A percentile compares a stretch with the other conserved stretches of the same genome.
These are phyloP conservation scores for Drosophila maculinotata DNA, from an alignment of 2,888 invertebrate genomes.

Conservation along the genomic window DNA sequence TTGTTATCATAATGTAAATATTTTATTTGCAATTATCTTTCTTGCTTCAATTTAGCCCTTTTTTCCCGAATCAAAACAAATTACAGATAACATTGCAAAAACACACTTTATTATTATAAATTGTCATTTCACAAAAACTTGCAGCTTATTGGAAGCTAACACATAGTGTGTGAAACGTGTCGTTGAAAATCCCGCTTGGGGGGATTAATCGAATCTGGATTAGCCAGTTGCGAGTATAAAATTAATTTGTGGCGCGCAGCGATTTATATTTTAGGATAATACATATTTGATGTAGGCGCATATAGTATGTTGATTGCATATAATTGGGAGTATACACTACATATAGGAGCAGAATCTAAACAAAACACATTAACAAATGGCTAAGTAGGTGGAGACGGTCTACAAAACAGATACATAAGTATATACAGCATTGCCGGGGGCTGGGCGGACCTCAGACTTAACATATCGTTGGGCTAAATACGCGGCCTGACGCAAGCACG, in stretches of 20 bases:
- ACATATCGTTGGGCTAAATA: conserved; percentile 52
- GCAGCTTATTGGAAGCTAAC: conserved; percentile 25
- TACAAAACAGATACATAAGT: conserved; percentile 25
- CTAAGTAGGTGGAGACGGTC: conserved; percentile 7
- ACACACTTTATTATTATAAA: conserved; percentile 33
- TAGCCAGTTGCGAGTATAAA: conserved; percentile 26
- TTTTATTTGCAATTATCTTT: too few species aligned
- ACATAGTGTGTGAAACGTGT: conserved; percentile 16
- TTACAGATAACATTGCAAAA: conserved; percentile 40
- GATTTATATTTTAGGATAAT: conserved; percentile 30
- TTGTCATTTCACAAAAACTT: conserved; percentile 38
- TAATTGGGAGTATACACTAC: conserved; percentile 1
- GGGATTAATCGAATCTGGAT: conserved; percentile 5
- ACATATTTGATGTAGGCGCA: conserved; percentile 26
- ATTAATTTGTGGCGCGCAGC: conserved; percentile 23
- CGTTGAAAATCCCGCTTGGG: conserved; percentile 2
- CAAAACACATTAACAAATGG: conserved; percentile 37
- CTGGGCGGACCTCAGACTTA: conserved; percentile 27
- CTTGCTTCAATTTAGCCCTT: too few species aligned
- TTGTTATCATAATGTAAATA: too few species aligned
- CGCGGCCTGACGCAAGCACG: conserved; percentile 25
- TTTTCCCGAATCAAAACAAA: conserved; percentile 4
- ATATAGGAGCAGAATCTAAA: conserved; percentile 22
- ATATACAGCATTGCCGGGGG: conserved; percentile 35
- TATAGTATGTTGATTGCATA: conserved; percentile 4